These are phyloP conservation scores for Lethenteron reissneri DNA, from an alignment of 2,113 vertebrate genomes.

Conservation along the genomic window DNA sequence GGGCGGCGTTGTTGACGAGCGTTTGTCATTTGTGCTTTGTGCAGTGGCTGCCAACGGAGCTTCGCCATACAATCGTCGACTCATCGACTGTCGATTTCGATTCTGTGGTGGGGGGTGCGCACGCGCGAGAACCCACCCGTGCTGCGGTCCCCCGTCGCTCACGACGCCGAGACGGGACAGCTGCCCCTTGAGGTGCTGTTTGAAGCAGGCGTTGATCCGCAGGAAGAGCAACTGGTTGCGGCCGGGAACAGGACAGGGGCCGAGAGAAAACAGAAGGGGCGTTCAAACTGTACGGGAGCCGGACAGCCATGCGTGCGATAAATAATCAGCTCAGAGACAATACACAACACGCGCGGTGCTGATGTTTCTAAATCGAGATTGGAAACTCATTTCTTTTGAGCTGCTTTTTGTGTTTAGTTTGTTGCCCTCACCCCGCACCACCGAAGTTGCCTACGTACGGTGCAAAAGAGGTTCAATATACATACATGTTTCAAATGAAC, in stretches of 20 bases:
- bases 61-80: not conserved
- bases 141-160: constrained; percentile 78
- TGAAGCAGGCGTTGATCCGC: constrained; percentile 70
- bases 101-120: not conserved
- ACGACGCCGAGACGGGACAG: constrained; percentile 61
- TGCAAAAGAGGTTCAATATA: not conserved
- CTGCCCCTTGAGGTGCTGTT: constrained; percentile 78
- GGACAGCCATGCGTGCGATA: not conserved
- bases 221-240: constrained; percentile 54
- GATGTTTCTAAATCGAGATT: not conserved
- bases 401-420: not conserved
- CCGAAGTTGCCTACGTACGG: not conserved
- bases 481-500: not conserved
- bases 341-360: not conserved
- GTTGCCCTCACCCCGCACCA: not conserved
- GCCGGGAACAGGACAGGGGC: not conserved
- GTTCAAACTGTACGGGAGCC: not conserved
- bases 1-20: not conserved
- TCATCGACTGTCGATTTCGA: not conserved
- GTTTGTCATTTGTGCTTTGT: not conserved
- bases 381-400: not conserved
- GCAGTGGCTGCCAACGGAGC: not conserved
- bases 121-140: constrained; percentile 34
- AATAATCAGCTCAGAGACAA: not conserved
- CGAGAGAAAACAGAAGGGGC: not conserved